A percentile compares a stretch with the other conserved stretches of the same genome.
Conservation (phyloP, 2,113 vertebrate species). For the Hippocampus zosterae region DNA sequence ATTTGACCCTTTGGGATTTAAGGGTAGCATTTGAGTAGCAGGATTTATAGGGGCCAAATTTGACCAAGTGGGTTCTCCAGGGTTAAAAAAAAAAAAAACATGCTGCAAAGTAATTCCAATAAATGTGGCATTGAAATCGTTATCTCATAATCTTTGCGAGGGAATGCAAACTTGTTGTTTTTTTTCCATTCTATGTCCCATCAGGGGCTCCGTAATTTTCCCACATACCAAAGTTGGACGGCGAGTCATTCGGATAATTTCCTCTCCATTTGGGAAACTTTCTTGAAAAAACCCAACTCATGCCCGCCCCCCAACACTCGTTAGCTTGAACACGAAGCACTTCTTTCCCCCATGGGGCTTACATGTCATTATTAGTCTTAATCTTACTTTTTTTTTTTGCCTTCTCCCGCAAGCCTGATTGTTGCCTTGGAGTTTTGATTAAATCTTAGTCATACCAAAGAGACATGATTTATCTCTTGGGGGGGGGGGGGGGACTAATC, state of each 20-base stretch:
- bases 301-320: not conserved
- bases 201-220: too few species aligned
- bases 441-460: slow-evolving; percentile 7
- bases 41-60: too few species aligned
- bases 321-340: not conserved
- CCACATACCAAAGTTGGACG: too few species aligned
- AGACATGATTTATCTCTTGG: slow-evolving; percentile 51
- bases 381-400: slow-evolving; percentile 1
- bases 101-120: too few species aligned
- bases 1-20: too few species aligned
- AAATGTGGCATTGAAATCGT: too few species aligned
- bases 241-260: slow-evolving; percentile 10
- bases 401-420: slow-evolving; percentile 39
- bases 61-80: too few species aligned
- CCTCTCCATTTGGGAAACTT: not conserved
- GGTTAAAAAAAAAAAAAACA: too few species aligned
- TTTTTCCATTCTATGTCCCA: too few species aligned
- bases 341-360: not conserved
- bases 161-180: too few species aligned
- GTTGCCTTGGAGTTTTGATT: slow-evolving; percentile 50
- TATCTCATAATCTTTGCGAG: too few species aligned
- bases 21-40: too few species aligned
- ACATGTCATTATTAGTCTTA: not conserved
- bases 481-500: slow-evolving; percentile 23
- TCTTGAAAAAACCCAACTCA: not conserved